phyloP scores from a whole-genome alignment of 2,113 vertebrate genomes.

The Pseudorasbora parva region DNA sequence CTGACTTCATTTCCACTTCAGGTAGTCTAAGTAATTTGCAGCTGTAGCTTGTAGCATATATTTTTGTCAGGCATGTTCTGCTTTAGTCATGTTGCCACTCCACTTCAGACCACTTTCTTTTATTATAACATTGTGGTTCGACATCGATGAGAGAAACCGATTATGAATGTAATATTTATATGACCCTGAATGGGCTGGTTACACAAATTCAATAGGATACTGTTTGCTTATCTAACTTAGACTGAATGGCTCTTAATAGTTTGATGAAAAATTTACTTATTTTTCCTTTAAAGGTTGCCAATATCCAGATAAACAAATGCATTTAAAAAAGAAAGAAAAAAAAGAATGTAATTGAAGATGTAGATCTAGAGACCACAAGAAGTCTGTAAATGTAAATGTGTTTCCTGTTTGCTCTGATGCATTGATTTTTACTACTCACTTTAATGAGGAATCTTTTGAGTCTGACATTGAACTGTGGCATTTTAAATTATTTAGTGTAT shows the following conservation, averaged over 20 bases:
- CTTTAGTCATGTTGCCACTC: background rate
- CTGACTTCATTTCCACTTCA: background rate
- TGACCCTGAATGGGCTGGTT: background rate
- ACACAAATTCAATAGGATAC: background rate
- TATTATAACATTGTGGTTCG: background rate
- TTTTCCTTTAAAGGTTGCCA: background rate
- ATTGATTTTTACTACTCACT: background rate
- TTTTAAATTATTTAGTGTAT: constrained; percentile 45
- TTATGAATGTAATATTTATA: background rate
- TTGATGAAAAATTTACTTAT: background rate
- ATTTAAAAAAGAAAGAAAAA: background rate
- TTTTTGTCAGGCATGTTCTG: background rate
- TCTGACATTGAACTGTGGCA: background rate
- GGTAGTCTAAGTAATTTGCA: background rate
- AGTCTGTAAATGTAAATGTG: background rate
- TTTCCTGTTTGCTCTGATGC: background rate
- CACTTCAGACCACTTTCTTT: background rate
- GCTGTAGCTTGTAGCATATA: background rate
- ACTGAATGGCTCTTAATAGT: background rate
- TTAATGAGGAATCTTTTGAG: background rate
- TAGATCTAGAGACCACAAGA: background rate
- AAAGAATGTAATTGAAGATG: background rate
- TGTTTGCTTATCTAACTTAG: background rate
- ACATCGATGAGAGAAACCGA: background rate
- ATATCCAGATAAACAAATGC: background rate